Evolutionary conservation across 2,888 invertebrate species (phyloP).

Genomic region (Acrocera orbiculus): DNA sequence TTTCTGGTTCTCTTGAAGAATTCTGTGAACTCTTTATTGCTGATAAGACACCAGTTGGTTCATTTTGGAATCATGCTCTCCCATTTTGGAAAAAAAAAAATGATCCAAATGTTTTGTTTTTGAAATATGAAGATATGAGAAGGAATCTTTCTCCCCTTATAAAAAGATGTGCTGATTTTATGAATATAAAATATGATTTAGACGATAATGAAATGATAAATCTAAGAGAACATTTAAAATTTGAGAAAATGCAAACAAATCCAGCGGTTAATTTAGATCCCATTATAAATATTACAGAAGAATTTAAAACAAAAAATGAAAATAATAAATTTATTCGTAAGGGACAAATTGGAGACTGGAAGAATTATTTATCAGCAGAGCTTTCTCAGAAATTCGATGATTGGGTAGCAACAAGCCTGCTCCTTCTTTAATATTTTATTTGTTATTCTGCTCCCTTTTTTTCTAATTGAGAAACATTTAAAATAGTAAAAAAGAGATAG

Average conservation of each 20-base stretch:
- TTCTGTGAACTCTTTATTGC: conserved; percentile 56
- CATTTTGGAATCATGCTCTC: conserved; percentile 46
- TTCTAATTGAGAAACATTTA: too few species aligned
- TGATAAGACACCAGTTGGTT: conserved; percentile 45
- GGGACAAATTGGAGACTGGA: conserved; percentile 61
- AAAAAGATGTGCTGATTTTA: conserved; percentile 41
- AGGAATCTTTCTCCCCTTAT: conserved; percentile 49
- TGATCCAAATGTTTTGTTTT: conserved; percentile 54
- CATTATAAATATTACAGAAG: conserved; percentile 33
- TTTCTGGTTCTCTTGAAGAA: conserved; percentile 48
- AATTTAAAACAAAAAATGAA: conserved; percentile 23
- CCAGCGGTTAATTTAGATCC: conserved; percentile 57
- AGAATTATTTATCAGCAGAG: conserved; percentile 56
- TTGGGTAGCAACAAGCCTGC: conserved; percentile 49
- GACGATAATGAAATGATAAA: conserved; percentile 45
- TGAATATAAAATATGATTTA: conserved; percentile 40
- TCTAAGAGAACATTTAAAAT: conserved; percentile 59
- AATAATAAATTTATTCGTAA: conserved; percentile 52
- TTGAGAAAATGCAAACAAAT: conserved; percentile 66
- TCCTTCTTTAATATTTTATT: too few species aligned
- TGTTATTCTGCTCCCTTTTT: too few species aligned
- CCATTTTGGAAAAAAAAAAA: conserved; percentile 53
- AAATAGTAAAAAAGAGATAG: too few species aligned
- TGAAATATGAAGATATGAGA: conserved; percentile 72
- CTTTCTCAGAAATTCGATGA: conserved; percentile 52